Base-by-base conservation (phyloP, 2,113 vertebrate species). In the Himantopus leucocephalus region DNA sequence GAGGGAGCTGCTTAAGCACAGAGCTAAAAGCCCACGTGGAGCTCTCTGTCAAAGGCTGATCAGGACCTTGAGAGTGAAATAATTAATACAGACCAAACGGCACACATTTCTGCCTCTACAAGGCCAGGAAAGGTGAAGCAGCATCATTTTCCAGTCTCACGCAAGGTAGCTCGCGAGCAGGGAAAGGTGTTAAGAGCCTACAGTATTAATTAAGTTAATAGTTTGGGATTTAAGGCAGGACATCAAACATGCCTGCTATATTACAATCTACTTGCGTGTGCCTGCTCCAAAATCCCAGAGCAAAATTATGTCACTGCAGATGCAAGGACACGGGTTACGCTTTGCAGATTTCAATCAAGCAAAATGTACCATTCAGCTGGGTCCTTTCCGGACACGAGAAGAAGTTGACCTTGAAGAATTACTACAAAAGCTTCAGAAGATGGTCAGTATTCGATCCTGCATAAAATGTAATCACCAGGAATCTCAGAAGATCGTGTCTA, bases 191-290 rank as follows among this genome's bases (percentile, higher is more conserved):
- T 94, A 92, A 76, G 67, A 92, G 92, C 78, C 85, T 50, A 45
- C 29, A 58, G 29, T 90, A 74, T 90, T 95, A 94, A 94, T 95
- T 96, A 95, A 85, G 84, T 85, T 91, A 95, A 95, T 92, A 93
- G 92, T 85, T 59, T 79, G 93, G 85, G 93, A 96, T 90, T 94
- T 90, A 88, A 94, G 73, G 23, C 56, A 89, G 90, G 79, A 60
- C 52, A 90, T 92, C 88, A 94, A 92, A 97, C 70, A 72, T 66
- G 48, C 77, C 70, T 75, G 60, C 70, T 91, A 0, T 53, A 70
- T 58, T 53, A 76, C 71, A 79, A 70, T 45, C 73, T 68, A 55
- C 55, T 73, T 55, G 14, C 2, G 11, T 35, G 55, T 26, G 27
- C 70, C 76, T 79, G 70, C 66, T 90, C 41, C 80, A 66, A 79